A percentile compares a stretch with the other conserved stretches of the same genome.
These are phyloP conservation scores for Nycticryphes semicollaris DNA, from an alignment of 2,113 vertebrate genomes.

Conservation along the genomic window DNA sequence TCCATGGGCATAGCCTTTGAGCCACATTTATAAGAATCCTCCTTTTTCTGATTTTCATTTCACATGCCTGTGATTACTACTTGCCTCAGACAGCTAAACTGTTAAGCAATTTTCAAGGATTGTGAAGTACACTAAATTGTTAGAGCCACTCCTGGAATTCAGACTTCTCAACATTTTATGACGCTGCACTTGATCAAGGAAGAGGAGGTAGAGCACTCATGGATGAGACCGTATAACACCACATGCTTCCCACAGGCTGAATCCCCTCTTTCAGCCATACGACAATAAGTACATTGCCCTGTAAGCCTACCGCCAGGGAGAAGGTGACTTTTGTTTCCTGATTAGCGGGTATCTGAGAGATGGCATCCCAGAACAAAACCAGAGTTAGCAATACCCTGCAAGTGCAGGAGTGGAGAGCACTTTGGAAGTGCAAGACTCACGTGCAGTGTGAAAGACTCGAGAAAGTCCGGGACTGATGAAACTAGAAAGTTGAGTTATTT, in stretches of 20 bases:
- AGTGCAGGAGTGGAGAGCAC: background rate
- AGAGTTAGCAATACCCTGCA: background rate
- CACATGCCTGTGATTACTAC: background rate
- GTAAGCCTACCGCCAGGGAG: background rate
- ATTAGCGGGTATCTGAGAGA: background rate
- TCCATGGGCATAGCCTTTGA: background rate
- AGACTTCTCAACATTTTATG: background rate
- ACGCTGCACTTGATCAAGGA: background rate
- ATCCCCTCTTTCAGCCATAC: background rate
- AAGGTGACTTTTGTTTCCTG: background rate
- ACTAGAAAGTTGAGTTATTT: background rate
- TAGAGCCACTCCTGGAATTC: background rate
- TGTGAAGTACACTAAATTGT: background rate
- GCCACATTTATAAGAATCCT: background rate
- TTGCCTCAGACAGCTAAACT: background rate
- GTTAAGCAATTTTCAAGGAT: slow-evolving; percentile 20
- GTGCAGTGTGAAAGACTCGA: background rate
- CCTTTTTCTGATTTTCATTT: slow-evolving; percentile 1
- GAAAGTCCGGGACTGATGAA: background rate
- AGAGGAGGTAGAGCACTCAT: background rate
- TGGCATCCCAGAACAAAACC: background rate
- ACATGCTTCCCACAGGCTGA: background rate
- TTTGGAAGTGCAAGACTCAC: background rate
- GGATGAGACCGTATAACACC: background rate
- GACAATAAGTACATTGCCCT: background rate